These are phyloP conservation scores for Myopa testacea DNA, from an alignment of 2,888 invertebrate species.

Conservation along the genomic window DNA sequence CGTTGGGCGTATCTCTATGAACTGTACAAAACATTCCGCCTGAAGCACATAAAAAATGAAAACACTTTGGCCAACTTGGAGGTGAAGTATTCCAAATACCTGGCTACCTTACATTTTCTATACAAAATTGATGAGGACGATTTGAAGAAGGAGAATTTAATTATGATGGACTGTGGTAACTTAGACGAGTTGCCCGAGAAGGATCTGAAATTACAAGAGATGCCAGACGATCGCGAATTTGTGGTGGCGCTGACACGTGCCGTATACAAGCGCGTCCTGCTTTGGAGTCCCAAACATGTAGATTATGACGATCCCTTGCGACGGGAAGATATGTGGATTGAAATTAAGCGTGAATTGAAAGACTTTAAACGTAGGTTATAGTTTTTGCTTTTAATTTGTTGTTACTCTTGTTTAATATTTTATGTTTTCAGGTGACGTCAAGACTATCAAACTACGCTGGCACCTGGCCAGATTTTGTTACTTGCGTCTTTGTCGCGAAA, in stretches of 20 bases:
- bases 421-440: constrained; percentile 51
- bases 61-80: constrained; percentile 57
- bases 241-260: constrained; percentile 54
- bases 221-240: constrained; percentile 62
- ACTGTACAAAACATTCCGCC: constrained; percentile 63
- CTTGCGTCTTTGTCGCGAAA: constrained; percentile 57
- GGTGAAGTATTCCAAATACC: constrained; percentile 62
- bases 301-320: constrained; percentile 56
- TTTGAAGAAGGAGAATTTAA: constrained; percentile 56
- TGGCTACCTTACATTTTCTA: constrained; percentile 60
- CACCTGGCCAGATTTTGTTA: constrained; percentile 62
- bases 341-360: constrained; percentile 55
- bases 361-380: constrained; percentile 55
- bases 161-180: constrained; percentile 53
- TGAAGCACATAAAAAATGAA: constrained; percentile 60
- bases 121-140: constrained; percentile 63
- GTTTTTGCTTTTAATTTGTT: neutral
- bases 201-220: constrained; percentile 54
- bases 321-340: constrained; percentile 58
- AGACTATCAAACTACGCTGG: constrained; percentile 61
- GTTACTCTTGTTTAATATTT: neutral
- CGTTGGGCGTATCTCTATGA: constrained; percentile 64
- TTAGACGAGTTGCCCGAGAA: constrained; percentile 41
- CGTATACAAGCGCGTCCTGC: constrained; percentile 54
- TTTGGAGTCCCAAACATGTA: constrained; percentile 59